Percentiles rank a stretch among this genome's conserved stretches.
Conservation (phyloP, 2,888 invertebrate species). For the Hydrotaea diabolus region DNA sequence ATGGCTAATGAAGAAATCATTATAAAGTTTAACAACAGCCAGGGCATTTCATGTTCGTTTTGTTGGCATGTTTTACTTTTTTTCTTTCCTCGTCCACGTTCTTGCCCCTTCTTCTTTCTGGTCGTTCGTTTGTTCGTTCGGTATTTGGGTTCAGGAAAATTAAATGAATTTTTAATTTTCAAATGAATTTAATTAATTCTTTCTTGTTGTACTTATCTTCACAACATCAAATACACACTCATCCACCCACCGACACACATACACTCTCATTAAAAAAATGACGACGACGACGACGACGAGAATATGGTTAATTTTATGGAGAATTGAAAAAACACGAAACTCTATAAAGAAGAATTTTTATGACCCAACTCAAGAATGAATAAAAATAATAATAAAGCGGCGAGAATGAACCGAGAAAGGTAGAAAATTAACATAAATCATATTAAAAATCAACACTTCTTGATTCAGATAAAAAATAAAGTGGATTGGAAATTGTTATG, state of each 20-base stretch:
- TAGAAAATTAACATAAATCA: conserved; percentile 34
- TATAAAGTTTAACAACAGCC: conserved; percentile 16
- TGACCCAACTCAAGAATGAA: too few species aligned
- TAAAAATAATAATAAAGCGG: too few species aligned
- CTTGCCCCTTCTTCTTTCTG: neutral
- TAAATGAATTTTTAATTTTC: conserved; percentile 64
- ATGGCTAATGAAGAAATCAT: conserved; percentile 52
- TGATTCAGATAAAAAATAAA: neutral
- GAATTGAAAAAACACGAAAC: neutral
- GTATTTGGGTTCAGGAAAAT: conserved; percentile 43
- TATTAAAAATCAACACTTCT: conserved; percentile 5
- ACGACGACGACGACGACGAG: neutral
- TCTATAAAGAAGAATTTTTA: neutral
- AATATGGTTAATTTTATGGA: conserved; percentile 51
- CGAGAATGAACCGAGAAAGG: conserved; percentile 7
- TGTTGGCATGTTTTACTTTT: neutral
- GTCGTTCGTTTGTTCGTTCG: too few species aligned
- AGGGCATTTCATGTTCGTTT: neutral
- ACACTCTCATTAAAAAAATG: too few species aligned
- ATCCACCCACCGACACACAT: neutral
- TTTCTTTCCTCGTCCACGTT: neutral
- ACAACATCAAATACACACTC: conserved; percentile 1
- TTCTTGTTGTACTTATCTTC: conserved; percentile 32
- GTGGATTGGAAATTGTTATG: too few species aligned
- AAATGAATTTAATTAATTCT: conserved; percentile 62